A percentile compares a stretch with the other conserved stretches of the same genome.
phyloP scores from a whole-genome alignment of 2,888 invertebrate genomes.

The Abrostola triplasia region DNA sequence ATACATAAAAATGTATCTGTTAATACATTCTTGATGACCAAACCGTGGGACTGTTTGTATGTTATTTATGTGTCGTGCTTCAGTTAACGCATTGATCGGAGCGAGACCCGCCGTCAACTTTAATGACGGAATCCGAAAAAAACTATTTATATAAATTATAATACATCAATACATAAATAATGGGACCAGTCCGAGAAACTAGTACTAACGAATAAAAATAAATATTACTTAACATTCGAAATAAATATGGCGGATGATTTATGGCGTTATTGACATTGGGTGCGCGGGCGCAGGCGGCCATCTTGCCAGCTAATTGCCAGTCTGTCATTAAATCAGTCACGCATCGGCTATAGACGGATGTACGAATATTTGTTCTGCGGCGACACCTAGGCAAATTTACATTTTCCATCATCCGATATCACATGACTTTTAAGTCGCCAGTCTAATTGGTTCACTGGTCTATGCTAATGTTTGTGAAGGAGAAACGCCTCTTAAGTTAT shows the following conservation, averaged over 20 bases:
- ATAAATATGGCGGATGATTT: conserved; percentile 85
- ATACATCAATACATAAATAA: conserved; percentile 52
- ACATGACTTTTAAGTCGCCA: conserved; percentile 41
- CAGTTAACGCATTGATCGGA: conserved; percentile 45
- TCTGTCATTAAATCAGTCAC: conserved; percentile 84
- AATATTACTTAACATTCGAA: conserved; percentile 74
- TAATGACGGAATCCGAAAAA: conserved; percentile 49
- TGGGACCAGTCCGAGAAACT: conserved; percentile 53
- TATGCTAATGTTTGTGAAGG: conserved; percentile 46
- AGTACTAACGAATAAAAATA: conserved; percentile 69
- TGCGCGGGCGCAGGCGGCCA: conserved; percentile 81
- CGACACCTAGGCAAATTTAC: conserved; percentile 56
- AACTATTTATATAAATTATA: conserved; percentile 36
- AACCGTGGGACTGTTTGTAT: conserved; percentile 54
- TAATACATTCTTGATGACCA: conserved; percentile 50
- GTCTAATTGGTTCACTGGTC: conserved; percentile 43
- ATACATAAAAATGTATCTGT: conserved; percentile 51
- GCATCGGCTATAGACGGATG: conserved; percentile 65
- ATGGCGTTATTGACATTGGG: conserved; percentile 81
- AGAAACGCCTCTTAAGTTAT: conserved; percentile 49
- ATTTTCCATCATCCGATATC: conserved; percentile 44
- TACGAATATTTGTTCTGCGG: conserved; percentile 60
- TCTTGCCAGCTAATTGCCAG: conserved; percentile 82
- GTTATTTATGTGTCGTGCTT: conserved; percentile 52
- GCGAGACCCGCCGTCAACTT: conserved; percentile 41